Evolutionary conservation across 2,888 invertebrate genomes (phyloP), one percentile per base, ranked within the genome.

Genomic region (Embidobia sp.): DNA sequence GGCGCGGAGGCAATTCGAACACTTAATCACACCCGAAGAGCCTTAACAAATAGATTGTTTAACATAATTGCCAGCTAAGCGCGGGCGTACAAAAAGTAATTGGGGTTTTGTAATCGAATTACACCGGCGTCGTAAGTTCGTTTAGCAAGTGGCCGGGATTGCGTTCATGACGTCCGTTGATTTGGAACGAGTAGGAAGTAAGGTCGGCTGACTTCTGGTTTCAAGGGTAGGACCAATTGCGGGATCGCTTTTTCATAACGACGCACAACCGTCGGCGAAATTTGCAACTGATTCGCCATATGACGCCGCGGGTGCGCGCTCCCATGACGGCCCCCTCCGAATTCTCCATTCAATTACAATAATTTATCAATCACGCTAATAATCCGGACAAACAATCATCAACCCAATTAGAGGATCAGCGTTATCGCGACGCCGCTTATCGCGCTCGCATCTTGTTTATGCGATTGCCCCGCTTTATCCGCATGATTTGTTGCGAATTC

Each of bases 281-380:
- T 35, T 57, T 55, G 72, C 48, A 77, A 77, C 77, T 77, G 77
- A 77, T 77, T 77, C 72, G 6, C 77, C 70, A 77, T 66, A 70
- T 77, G 77, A 66, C 72, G 59, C 46, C 31, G 46, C 13, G 46
- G 7, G 33, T 46, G 27, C 7, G 31, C 27, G 3, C 40, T 73
- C 73, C 66, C 64, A 64, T 57, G 49, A 64, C 72, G 37, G 42
- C 11, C 16, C n/a, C n/a, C n/a, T n/a, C 6, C 22, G 6, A 22
- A 22, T 22, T 6, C 22, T 22, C 22, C 22, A 31, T 55, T 40
- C 49, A 59, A 70, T 70, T 55, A 55, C 48, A 63, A 29, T 53
- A 55, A 63, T 63, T 63, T 53, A 72, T 70, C 51, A 33, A 42
- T 53, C 40, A 40, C 31, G 44, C 31, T 57, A 69, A 61, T 59